These are phyloP conservation scores for Sorex maritimensis DNA, from an alignment of 2,797 vertebrate genomes.

Conservation along the genomic window DNA sequence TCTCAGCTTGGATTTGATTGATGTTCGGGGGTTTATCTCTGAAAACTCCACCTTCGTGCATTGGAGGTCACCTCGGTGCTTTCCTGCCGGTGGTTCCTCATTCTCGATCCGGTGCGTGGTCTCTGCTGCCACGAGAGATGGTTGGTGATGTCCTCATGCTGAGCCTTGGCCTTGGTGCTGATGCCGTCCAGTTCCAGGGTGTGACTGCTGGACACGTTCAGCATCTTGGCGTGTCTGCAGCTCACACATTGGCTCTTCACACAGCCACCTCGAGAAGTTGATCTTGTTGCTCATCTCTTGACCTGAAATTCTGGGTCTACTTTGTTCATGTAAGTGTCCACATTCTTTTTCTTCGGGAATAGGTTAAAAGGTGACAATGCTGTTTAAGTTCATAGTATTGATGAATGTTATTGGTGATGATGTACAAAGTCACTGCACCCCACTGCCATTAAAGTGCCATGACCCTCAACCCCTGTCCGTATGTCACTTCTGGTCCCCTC, in stretches of 20 bases:
- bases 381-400: too few species aligned
- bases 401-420: too few species aligned
- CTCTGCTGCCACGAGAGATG: slow-evolving; percentile 74
- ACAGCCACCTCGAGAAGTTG: slow-evolving; percentile 94
- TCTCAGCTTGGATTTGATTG: slow-evolving; percentile 93
- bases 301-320: slow-evolving; percentile 94
- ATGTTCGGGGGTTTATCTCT: slow-evolving; percentile 92
- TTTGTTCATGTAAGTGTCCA: slow-evolving; percentile 95
- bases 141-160: slow-evolving; percentile 95
- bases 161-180: slow-evolving; percentile 92
- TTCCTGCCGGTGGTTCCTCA: slow-evolving; percentile 79
- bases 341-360: slow-evolving; percentile 90
- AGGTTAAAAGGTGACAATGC: too few species aligned
- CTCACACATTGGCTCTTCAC: slow-evolving; percentile 94
- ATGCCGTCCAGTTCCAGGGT: slow-evolving; percentile 83
- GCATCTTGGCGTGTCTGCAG: slow-evolving; percentile 92
- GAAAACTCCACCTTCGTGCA: slow-evolving; percentile 92
- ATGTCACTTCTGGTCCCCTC: too few species aligned
- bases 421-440: too few species aligned
- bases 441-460: too few species aligned
- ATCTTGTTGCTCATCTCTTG: slow-evolving; percentile 94
- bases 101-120: slow-evolving; percentile 84
- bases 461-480: too few species aligned
- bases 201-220: slow-evolving; percentile 95
- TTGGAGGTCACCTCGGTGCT: slow-evolving; percentile 83